A percentile compares a stretch with the other conserved stretches of the same genome.
These are phyloP conservation scores for Xyrauchen texanus DNA, from an alignment of 2,113 vertebrate species.

Conservation along the genomic window DNA sequence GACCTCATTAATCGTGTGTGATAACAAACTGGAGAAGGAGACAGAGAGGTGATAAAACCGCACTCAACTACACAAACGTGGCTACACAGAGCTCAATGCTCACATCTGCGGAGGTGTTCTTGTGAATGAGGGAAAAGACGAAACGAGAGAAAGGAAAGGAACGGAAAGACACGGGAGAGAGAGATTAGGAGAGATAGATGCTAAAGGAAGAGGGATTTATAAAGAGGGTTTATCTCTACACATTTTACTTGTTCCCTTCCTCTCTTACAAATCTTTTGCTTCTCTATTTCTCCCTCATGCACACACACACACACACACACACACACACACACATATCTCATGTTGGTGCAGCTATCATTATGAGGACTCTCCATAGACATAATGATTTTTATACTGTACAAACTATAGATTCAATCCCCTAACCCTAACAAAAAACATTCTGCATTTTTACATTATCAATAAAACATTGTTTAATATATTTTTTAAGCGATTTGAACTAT, in stretches of 20 bases:
- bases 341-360: no score
- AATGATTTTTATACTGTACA: no score
- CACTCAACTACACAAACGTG: conserved; percentile 29
- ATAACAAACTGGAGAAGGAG: background rate
- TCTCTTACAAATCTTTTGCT: background rate
- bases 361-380: no score
- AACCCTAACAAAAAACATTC: no score
- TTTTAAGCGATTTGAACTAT: no score
- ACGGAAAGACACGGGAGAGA: conserved; percentile 16
- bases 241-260: conserved; percentile 31
- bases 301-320: no score
- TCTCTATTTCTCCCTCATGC: background rate
- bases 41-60: conserved; percentile 28
- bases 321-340: no score
- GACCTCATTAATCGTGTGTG: conserved; percentile 2
- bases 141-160: conserved; percentile 20
- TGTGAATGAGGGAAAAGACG: conserved; percentile 22
- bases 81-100: background rate
- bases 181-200: conserved; percentile 25
- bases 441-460: no score
- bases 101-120: background rate
- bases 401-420: no score
- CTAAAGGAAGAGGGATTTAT: conserved; percentile 36
- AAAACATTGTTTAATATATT: no score
- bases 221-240: conserved; percentile 31